A percentile compares a stretch with the other conserved stretches of the same genome.
Conservation (phyloP, 2,888 invertebrate genomes). For the Brenthis ino region DNA sequence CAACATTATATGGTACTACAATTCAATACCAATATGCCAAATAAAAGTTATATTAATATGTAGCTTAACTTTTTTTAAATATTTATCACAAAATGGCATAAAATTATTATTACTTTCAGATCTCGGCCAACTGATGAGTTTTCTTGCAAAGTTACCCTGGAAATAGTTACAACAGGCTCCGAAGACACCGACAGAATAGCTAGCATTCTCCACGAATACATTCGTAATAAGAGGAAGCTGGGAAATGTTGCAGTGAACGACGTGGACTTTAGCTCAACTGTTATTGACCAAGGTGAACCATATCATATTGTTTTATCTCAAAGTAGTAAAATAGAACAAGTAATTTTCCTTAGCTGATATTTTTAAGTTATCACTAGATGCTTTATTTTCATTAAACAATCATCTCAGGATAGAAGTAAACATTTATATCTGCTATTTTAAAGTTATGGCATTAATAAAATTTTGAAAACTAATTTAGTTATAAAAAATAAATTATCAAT, state of each 20-base stretch:
- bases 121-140: constrained; percentile 81
- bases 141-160: constrained; percentile 85
- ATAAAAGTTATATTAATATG: too few species aligned
- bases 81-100: too few species aligned
- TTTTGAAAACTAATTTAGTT: background rate
- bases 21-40: too few species aligned
- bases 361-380: too few species aligned
- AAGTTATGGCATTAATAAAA: too few species aligned
- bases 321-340: too few species aligned
- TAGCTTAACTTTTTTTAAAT: too few species aligned
- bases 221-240: constrained; percentile 76
- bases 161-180: constrained; percentile 84
- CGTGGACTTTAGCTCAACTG: constrained; percentile 80
- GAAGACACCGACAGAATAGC: constrained; percentile 78
- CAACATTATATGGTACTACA: too few species aligned
- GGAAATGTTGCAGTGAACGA: constrained; percentile 80
- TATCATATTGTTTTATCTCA: background rate
- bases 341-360: too few species aligned
- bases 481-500: background rate
- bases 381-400: too few species aligned
- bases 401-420: too few species aligned
- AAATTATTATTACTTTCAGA: constrained; percentile 58
- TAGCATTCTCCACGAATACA: constrained; percentile 80
- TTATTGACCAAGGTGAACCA: constrained; percentile 64
- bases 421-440: too few species aligned